Percentiles rank a stretch among this genome's conserved stretches.
These are phyloP conservation scores for Heliconius nattereri DNA, from an alignment of 1,140 invertebrate genomes.

Conservation along the genomic window DNA sequence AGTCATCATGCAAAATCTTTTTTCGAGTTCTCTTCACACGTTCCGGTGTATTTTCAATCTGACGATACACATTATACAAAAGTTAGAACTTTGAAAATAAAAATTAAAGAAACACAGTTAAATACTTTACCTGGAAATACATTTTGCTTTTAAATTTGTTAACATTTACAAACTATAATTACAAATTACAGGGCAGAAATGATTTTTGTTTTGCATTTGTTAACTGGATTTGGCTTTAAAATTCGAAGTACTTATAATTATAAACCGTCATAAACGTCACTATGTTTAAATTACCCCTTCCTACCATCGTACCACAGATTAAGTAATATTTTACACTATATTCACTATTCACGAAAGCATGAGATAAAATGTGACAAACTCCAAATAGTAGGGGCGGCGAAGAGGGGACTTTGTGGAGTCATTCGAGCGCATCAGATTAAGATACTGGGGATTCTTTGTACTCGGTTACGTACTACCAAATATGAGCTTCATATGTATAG, in stretches of 20 bases:
- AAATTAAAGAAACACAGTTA: neutral
- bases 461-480: too few species aligned
- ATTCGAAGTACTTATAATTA: neutral
- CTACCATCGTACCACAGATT: neutral
- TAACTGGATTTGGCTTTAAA: constrained; percentile 20
- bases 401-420: too few species aligned
- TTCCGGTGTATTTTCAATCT: constrained; percentile 78
- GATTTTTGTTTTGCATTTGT: constrained; percentile 1
- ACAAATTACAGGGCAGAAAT: constrained; percentile 4
- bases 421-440: too few species aligned
- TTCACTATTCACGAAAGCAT: too few species aligned
- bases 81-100: neutral
- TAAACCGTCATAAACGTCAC: constrained; percentile 23
- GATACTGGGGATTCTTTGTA: too few species aligned
- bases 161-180: neutral
- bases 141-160: constrained; percentile 19
- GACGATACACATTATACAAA: constrained; percentile 31
- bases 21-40: constrained; percentile 59
- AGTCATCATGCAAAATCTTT: constrained; percentile 43
- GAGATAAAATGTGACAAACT: too few species aligned
- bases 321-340: too few species aligned
- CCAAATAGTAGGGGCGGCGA: too few species aligned
- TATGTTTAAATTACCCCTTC: neutral
- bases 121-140: constrained; percentile 46
- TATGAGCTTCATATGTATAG: too few species aligned